phyloP scores from a whole-genome alignment of 2,888 invertebrate species.

The Iphiclides podalirius region DNA sequence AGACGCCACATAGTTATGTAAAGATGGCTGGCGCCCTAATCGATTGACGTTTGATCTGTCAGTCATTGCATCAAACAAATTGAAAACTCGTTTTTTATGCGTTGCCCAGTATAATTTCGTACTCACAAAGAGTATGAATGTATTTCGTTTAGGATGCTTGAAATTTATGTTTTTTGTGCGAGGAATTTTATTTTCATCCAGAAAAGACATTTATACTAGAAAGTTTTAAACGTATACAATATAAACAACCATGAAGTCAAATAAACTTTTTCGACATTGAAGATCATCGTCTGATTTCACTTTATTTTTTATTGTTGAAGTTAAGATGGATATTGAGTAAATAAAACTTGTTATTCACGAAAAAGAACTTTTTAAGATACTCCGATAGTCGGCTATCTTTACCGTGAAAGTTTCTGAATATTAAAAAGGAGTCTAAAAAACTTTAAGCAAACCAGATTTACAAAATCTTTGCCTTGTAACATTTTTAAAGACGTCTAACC shows the following conservation, averaged over 20 bases:
- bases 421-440: conserved; percentile 17
- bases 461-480: conserved; percentile 18
- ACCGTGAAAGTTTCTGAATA: conserved; percentile 19
- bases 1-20: neutral
- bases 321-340: conserved; percentile 16
- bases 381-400: conserved; percentile 14
- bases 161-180: too few species aligned
- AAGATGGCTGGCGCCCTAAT: neutral
- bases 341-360: conserved; percentile 17
- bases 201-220: neutral
- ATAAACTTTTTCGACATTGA: conserved; percentile 2
- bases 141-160: too few species aligned
- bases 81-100: too few species aligned
- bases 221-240: neutral
- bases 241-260: neutral
- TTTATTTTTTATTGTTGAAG: conserved; percentile 4
- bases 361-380: conserved; percentile 13
- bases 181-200: too few species aligned
- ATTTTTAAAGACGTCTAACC: conserved; percentile 8
- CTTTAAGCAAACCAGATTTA: conserved; percentile 20
- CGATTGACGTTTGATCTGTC: neutral
- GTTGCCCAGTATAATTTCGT: too few species aligned
- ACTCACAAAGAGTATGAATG: too few species aligned
- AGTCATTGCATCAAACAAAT: neutral
- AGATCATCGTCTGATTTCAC: conserved; percentile 2